Base-by-base conservation (phyloP, 2,113 vertebrate species). In the Machaerirhynchus nigripectus region DNA sequence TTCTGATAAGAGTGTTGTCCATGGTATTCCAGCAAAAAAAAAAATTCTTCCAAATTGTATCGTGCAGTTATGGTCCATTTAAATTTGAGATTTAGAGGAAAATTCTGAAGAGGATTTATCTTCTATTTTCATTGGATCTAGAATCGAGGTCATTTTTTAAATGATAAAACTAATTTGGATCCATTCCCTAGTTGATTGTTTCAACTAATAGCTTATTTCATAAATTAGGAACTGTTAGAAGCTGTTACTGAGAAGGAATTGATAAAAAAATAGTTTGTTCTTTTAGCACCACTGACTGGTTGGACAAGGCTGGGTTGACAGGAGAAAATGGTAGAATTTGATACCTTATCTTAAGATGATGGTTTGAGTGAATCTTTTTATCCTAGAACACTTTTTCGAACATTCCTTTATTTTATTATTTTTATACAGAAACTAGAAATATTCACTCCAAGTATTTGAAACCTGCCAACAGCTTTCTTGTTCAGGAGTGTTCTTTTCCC, bases 121-220 rank as follows among this genome's bases (percentile, higher is more conserved):
- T 84, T 87, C 52, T 92, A 0, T 83, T 92, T 93, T 86, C 47
- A 24, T 12, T 78, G 8, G 21, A 27, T 84, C 42, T 93, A 67
- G 47, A 87, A 84, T 18, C 23, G 23, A 86, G 79, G 85, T 59
- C 1, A 10, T 33, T 81, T 63, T 74, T 30, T 24, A 5, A 65
- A 57, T 6, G 18, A 47, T 70, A 73, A 65, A 88, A 52, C 15
- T 69, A 59, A 83, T 90, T 85, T 88, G 37, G 28, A 69, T 71
- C 18, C 19, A 83, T 90, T 94, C 82, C 63, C 40, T 76, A 17
- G 70, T 27, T 92, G 74, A 76, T 73, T 69, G 28, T 88, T 91
- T 76, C 67, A 95, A 64, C 40, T 64, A 87, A 93, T 60, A 44
- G 27, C 40, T 79, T 73, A 69, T 31, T 90, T 76, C 28, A 64